Percentiles rank a stretch among this genome's conserved stretches.
Conservation (phyloP, 2,113 vertebrate genomes). For the Struthio camelus region DNA sequence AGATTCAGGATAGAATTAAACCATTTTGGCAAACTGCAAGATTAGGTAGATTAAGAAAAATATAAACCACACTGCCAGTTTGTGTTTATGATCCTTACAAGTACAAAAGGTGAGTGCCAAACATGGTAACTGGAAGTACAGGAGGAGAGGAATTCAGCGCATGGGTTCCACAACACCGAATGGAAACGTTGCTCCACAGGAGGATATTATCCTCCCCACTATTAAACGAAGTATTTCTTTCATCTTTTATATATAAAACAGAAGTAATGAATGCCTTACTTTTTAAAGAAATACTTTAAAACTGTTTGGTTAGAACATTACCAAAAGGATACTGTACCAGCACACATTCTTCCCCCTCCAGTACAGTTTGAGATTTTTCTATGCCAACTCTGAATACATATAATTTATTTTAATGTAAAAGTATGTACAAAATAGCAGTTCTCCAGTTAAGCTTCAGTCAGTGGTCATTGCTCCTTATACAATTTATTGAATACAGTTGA, state of each 20-base stretch:
- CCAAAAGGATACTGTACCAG: not conserved
- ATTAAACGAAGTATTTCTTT: not conserved
- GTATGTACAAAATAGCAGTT: not conserved
- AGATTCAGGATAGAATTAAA: not conserved
- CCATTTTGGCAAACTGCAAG: not conserved
- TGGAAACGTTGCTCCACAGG: not conserved
- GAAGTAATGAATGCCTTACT: not conserved
- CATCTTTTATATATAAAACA: not conserved
- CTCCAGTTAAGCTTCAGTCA: not conserved
- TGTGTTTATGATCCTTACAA: not conserved
- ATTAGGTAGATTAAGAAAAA: not conserved
- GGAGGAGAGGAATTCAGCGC: not conserved
- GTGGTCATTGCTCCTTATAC: not conserved
- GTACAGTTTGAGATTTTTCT: not conserved
- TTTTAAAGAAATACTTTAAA: not conserved
- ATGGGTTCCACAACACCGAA: not conserved
- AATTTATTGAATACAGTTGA: not conserved
- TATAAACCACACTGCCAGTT: not conserved
- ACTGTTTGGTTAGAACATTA: not conserved
- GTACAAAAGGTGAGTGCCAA: not conserved
- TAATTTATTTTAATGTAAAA: not conserved
- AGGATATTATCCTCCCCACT: not conserved
- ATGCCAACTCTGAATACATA: not conserved
- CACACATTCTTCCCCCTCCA: not conserved
- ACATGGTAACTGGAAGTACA: not conserved